phyloP scores from a whole-genome alignment of 2,797 vertebrate species.

The Acipenser ruthenus region DNA sequence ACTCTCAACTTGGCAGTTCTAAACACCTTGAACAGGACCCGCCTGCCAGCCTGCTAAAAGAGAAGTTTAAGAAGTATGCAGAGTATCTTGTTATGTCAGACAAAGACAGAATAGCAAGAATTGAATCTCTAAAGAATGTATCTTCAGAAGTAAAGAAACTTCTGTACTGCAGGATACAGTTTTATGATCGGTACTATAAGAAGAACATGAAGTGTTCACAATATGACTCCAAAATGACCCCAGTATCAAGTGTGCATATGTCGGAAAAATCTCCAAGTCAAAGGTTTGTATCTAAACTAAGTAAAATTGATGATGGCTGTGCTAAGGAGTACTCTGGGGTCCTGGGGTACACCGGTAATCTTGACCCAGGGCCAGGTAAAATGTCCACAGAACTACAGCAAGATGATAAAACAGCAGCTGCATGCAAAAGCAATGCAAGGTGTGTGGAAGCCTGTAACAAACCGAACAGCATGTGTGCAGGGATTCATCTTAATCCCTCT shows the following conservation, averaged over 20 bases:
- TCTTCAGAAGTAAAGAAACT: conserved; percentile 25
- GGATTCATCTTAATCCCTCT: too few relatives aligned
- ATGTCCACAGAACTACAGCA: too few relatives aligned
- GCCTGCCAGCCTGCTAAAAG: conserved; percentile 28
- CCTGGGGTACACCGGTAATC: too few relatives aligned
- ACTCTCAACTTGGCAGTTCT: not conserved
- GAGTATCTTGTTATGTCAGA: conserved; percentile 26
- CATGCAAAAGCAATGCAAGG: too few relatives aligned
- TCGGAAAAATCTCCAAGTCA: not conserved
- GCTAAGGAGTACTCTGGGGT: not conserved
- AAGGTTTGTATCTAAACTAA: too few relatives aligned
- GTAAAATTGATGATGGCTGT: not conserved
- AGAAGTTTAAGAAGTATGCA: conserved; percentile 35
- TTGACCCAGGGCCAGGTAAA: too few relatives aligned
- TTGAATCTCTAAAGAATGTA: conserved; percentile 24
- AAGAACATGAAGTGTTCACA: conserved; percentile 22
- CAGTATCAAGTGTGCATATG: not conserved
- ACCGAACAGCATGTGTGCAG: too few relatives aligned
- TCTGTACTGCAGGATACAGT: conserved; percentile 19
- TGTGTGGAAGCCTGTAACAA: too few relatives aligned
- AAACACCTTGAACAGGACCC: conserved; percentile 17
- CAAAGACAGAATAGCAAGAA: conserved; percentile 22
- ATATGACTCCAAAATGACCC: conserved; percentile 12
- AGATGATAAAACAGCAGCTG: too few relatives aligned
- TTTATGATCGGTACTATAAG: conserved; percentile 27